Evolutionary conservation across 2,888 invertebrate genomes (phyloP).

Genomic region (Candidula unifasciata): DNA sequence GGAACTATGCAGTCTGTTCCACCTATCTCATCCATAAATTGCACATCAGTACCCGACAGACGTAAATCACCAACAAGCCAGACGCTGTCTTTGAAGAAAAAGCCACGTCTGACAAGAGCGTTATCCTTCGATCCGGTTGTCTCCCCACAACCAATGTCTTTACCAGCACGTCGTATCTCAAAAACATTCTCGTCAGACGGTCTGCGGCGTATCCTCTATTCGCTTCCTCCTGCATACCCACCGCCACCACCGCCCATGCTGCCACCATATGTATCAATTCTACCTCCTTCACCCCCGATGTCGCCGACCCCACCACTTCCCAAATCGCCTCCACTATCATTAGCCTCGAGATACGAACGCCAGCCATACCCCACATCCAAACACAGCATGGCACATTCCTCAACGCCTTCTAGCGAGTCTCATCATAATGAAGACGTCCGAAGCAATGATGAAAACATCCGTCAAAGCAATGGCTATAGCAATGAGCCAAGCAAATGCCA

Average conservation of each 20-base stretch:
- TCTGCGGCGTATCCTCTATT: neutral
- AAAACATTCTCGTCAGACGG: slow-evolving; percentile 17
- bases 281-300: neutral
- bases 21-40: neutral
- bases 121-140: neutral
- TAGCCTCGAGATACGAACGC: neutral
- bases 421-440: too few relatives aligned
- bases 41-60: too few relatives aligned
- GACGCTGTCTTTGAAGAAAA: neutral
- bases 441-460: too few relatives aligned
- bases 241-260: neutral
- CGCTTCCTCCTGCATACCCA: slow-evolving; percentile 4
- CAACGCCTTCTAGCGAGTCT: too few relatives aligned
- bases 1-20: neutral
- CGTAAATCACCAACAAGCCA: neutral
- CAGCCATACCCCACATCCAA: neutral
- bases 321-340: neutral
- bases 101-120: neutral
- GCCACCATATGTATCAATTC: neutral
- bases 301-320: neutral
- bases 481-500: neutral
- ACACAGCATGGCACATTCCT: neutral
- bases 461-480: neutral
- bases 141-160: too few relatives aligned
- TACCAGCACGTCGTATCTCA: neutral